Evolutionary conservation across 2,888 invertebrate genomes (phyloP).

Genomic region (Eupithecia insigniata): DNA sequence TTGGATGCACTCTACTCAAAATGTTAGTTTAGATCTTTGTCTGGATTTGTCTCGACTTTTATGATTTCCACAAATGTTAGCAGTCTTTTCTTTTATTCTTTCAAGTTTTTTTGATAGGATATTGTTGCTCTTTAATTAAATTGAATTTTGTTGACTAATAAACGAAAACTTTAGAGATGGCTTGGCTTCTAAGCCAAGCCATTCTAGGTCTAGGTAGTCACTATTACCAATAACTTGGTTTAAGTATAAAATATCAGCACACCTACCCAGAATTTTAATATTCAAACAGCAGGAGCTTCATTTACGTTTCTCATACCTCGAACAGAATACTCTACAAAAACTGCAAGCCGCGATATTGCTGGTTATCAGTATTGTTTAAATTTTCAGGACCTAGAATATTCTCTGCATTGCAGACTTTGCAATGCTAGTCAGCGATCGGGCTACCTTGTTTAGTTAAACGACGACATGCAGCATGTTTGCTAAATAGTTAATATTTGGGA

Average conservation of each 20-base stretch:
- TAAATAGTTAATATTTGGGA: neutral
- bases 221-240: neutral
- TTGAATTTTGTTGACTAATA: neutral
- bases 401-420: slow-evolving; percentile 19
- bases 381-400: slow-evolving; percentile 17
- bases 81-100: neutral
- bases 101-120: neutral
- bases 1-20: neutral
- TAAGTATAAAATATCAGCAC: neutral
- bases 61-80: neutral
- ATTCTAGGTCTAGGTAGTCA: no score
- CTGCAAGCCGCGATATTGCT: slow-evolving; percentile 11
- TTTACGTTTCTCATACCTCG: neutral
- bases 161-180: neutral
- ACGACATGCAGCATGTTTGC: slow-evolving; percentile 1
- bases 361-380: slow-evolving; percentile 15
- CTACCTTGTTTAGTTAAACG: neutral
- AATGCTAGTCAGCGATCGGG: slow-evolving; percentile 2
- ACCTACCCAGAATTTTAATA: no score
- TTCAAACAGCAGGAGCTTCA: no score
- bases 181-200: no score
- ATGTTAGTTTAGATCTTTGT: neutral
- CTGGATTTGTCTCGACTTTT: neutral
- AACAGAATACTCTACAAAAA: slow-evolving; percentile 2
- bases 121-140: neutral